phyloP scores from a whole-genome alignment of 2,797 vertebrate genomes.

The Enoplosus armatus region DNA sequence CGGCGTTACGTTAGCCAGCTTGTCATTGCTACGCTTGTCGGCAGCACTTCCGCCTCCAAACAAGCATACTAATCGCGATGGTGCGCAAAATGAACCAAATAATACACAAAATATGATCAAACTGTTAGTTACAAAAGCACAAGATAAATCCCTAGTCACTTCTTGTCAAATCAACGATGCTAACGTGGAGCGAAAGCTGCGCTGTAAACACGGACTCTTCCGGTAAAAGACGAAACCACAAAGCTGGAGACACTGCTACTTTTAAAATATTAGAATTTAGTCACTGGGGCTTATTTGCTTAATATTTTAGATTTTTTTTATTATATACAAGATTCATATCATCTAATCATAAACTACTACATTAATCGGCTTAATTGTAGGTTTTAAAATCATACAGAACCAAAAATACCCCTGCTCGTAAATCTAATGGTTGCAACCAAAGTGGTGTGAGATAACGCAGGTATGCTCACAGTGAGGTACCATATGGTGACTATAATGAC shows the following conservation, averaged over 20 bases:
- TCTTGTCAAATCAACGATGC: conserved; percentile 31
- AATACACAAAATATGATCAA: not conserved
- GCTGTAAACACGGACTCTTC: conserved; percentile 82
- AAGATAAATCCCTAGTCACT: not conserved
- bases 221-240: conserved; percentile 73
- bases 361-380: accelerated
- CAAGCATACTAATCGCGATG: conserved; percentile 15
- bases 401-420: not conserved
- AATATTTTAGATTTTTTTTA: accelerated
- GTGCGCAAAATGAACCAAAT: not conserved
- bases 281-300: accelerated
- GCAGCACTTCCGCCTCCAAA: conserved; percentile 30
- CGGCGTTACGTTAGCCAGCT: conserved; percentile 71
- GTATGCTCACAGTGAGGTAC: not conserved
- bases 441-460: conserved; percentile 75
- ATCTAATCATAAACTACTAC: accelerated
- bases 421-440: conserved; percentile 64
- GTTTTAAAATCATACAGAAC: not conserved
- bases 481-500: conserved; percentile 4
- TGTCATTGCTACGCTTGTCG: conserved; percentile 61
- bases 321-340: accelerated
- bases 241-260: not conserved
- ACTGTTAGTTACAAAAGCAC: not conserved
- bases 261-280: not conserved
- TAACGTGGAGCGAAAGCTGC: conserved; percentile 49